Percentiles rank a stretch among this genome's conserved stretches.
Conservation (phyloP, 2,888 invertebrate genomes). For the Teinopalpus imperialis region DNA sequence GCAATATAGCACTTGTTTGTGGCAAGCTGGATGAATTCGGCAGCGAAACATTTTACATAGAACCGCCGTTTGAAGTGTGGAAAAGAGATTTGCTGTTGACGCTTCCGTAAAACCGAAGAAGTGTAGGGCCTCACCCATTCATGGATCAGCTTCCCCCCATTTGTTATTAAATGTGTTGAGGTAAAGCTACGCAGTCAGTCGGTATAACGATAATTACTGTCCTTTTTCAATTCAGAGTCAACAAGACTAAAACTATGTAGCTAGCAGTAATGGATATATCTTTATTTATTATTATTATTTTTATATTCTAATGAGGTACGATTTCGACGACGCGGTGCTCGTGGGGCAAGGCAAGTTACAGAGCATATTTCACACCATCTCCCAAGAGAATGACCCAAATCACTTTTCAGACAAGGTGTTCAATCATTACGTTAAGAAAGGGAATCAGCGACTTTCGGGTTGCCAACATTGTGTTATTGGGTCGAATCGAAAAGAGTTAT, state of each 20-base stretch:
- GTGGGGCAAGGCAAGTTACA: conserved; percentile 22
- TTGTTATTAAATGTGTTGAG: too few species aligned
- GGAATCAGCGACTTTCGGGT: not conserved
- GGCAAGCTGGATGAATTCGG: too few species aligned
- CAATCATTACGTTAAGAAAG: not conserved
- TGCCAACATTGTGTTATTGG: not conserved
- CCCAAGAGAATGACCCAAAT: too few species aligned
- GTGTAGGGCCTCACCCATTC: too few species aligned
- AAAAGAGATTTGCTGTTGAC: too few species aligned
- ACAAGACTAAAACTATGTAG: conserved; percentile 9
- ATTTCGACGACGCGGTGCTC: conserved; percentile 15
- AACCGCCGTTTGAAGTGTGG: too few species aligned
- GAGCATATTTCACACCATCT: conserved; percentile 6
- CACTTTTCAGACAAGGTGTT: too few species aligned
- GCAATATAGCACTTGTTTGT: not conserved
- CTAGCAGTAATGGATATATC: conserved; percentile 2
- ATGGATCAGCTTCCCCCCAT: not conserved
- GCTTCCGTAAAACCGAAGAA: too few species aligned
- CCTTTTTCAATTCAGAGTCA: conserved; percentile 8
- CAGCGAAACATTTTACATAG: too few species aligned
- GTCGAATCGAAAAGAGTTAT: conserved; percentile 8
- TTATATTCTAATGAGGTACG: conserved; percentile 21
- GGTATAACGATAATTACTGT: too few species aligned
- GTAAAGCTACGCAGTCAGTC: conserved; percentile 16
- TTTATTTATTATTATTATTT: conserved; percentile 1